Evolutionary conservation across 2,113 vertebrate genomes (phyloP).

Genomic region (Cephalopterus ornatus): DNA sequence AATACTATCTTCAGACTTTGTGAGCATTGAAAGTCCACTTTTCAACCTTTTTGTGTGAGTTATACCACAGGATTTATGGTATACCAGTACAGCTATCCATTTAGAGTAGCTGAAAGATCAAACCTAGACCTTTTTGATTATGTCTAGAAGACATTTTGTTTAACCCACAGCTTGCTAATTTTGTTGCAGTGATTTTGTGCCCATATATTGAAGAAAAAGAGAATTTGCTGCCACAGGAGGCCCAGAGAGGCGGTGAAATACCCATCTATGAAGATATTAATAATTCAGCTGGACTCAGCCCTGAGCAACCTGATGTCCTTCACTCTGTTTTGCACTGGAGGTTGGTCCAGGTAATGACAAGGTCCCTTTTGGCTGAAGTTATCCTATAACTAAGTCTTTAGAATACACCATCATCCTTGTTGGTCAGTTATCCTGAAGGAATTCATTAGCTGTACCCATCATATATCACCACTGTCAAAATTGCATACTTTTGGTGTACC

Average conservation of each 20-base stretch:
- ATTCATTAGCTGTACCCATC: neutral
- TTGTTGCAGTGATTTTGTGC: neutral
- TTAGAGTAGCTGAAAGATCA: neutral
- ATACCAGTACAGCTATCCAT: neutral
- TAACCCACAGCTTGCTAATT: neutral
- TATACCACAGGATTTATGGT: neutral
- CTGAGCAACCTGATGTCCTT: neutral
- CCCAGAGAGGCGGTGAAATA: neutral
- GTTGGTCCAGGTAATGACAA: neutral
- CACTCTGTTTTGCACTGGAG: neutral
- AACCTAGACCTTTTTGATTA: neutral
- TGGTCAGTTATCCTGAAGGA: neutral
- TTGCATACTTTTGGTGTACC: accelerated
- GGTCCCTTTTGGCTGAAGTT: neutral
- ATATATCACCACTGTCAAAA: accelerated
- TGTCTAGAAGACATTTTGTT: neutral
- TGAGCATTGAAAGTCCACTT: neutral
- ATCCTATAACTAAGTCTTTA: neutral
- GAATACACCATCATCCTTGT: accelerated
- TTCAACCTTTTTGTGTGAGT: neutral
- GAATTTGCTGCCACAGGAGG: neutral
- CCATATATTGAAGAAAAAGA: neutral
- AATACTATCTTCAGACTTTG: neutral
- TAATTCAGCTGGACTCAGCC: neutral
- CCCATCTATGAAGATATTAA: neutral